phyloP scores from a whole-genome alignment of 1,140 invertebrate species.

The Philopotamus ludificatus region DNA sequence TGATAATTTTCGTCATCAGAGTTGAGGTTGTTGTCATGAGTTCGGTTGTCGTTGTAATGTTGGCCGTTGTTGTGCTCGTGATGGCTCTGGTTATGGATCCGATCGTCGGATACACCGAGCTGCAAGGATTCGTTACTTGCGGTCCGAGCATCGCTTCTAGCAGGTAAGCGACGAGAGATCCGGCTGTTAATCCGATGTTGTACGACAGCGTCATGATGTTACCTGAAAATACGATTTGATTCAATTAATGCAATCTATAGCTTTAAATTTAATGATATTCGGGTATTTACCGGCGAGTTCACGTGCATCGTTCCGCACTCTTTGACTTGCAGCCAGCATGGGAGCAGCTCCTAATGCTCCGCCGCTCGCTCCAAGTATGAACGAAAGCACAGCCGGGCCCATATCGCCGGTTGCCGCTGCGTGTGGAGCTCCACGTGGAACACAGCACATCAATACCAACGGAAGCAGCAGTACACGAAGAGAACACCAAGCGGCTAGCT shows the following conservation, averaged over 20 bases:
- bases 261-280: neutral
- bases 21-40: slow-evolving; percentile 15
- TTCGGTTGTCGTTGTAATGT: slow-evolving; percentile 13
- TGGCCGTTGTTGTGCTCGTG: slow-evolving; percentile 25
- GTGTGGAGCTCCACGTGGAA: slow-evolving; percentile 69
- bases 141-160: slow-evolving; percentile 72
- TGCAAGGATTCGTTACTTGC: slow-evolving; percentile 52
- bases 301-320: slow-evolving; percentile 61
- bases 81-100: slow-evolving; percentile 26
- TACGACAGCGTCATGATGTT: slow-evolving; percentile 93
- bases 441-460: slow-evolving; percentile 74
- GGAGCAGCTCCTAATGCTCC: slow-evolving; percentile 86
- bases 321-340: slow-evolving; percentile 84
- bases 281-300: slow-evolving; percentile 51
- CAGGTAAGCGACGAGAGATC: slow-evolving; percentile 79
- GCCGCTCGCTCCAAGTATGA: slow-evolving; percentile 79
- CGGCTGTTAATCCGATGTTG: slow-evolving; percentile 78
- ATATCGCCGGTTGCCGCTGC: slow-evolving; percentile 64
- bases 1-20: neutral
- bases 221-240: slow-evolving; percentile 56
- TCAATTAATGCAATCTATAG: neutral
- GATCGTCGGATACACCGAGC: slow-evolving; percentile 32
- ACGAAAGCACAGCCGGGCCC: slow-evolving; percentile 67
- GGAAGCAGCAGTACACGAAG: slow-evolving; percentile 74
- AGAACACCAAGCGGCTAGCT: slow-evolving; percentile 70